Conservation (phyloP, 2,888 invertebrate genomes). For the Thumatha senex region DNA sequence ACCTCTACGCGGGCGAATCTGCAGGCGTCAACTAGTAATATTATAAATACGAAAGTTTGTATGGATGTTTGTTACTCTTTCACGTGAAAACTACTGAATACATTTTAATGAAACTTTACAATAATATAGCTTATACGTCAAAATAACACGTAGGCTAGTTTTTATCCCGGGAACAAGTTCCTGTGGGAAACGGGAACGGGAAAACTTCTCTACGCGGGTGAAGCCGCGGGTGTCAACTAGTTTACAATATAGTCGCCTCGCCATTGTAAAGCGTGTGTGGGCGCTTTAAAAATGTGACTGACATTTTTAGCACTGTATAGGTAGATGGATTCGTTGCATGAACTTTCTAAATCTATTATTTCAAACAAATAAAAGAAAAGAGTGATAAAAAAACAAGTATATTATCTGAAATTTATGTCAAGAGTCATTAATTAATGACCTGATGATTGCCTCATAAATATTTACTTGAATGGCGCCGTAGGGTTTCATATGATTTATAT, state of each 20-base stretch:
- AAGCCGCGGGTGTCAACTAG: too few species aligned
- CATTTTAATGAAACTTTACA: too few species aligned
- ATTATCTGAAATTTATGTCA: background rate
- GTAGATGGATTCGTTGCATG: constrained; percentile 3
- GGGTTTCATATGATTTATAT: background rate
- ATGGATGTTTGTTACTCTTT: too few species aligned
- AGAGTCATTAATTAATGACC: background rate
- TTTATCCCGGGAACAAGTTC: too few species aligned
- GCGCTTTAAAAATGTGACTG: constrained; percentile 11
- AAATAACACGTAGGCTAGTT: too few species aligned
- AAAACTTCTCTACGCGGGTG: too few species aligned
- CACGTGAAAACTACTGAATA: too few species aligned
- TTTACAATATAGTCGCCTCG: constrained; percentile 12
- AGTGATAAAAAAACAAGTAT: background rate
- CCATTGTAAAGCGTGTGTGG: constrained; percentile 15
- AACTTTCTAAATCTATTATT: background rate
- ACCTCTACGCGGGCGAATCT: too few species aligned
- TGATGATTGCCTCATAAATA: background rate
- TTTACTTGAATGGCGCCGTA: background rate
- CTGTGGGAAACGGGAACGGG: too few species aligned
- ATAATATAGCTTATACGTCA: too few species aligned
- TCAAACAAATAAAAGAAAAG: background rate
- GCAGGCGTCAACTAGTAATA: too few species aligned
- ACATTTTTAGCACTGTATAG: constrained; percentile 16
- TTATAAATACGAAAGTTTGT: too few species aligned